These are phyloP conservation scores for Tachina fera DNA, from an alignment of 2,888 invertebrate species.

Conservation along the genomic window DNA sequence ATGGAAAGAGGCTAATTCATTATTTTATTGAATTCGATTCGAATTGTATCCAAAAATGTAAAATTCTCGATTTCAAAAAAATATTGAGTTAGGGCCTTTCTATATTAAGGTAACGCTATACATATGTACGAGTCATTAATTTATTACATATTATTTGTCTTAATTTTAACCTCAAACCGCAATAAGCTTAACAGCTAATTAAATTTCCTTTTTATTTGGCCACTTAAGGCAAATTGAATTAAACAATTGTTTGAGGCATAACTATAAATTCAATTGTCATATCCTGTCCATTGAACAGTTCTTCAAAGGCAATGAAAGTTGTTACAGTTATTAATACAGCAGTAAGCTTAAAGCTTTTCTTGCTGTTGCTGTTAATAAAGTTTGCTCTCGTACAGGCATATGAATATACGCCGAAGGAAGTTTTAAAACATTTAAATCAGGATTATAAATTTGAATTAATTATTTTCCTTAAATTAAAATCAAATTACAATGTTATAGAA, in stretches of 20 bases:
- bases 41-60: too few species aligned
- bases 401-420: not conserved
- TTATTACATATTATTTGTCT: too few species aligned
- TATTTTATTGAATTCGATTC: too few species aligned
- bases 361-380: not conserved
- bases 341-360: constrained; percentile 17
- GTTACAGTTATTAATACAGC: not conserved
- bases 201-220: not conserved
- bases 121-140: too few species aligned
- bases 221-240: constrained; percentile 13
- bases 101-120: too few species aligned
- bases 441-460: constrained; percentile 39
- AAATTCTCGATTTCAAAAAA: too few species aligned
- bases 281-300: not conserved
- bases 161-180: too few species aligned
- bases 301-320: not conserved
- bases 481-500: not conserved
- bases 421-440: constrained; percentile 19
- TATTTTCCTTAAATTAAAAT: constrained; percentile 42
- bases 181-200: not conserved
- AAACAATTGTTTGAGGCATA: not conserved
- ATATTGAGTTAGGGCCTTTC: too few species aligned
- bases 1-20: too few species aligned
- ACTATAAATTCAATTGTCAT: not conserved
- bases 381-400: not conserved